A percentile compares a stretch with the other conserved stretches of the same genome.
Evolutionary conservation across 2,797 vertebrate species (phyloP).

Genomic region (Acipenser oxyrinchus): DNA sequence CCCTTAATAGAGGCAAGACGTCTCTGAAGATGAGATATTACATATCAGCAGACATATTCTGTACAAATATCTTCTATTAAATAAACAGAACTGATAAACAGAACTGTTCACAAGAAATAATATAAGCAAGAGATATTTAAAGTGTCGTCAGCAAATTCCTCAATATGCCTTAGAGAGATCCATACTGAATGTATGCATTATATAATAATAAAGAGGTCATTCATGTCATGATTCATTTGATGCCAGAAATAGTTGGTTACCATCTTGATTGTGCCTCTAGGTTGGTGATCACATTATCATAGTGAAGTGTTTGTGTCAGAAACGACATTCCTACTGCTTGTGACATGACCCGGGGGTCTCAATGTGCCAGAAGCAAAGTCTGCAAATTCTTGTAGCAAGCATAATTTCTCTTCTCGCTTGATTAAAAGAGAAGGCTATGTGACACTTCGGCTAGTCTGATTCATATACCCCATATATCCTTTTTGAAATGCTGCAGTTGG

Average conservation of each 20-base stretch:
- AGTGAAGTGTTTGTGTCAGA: constrained; percentile 13
- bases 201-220: constrained; percentile 12
- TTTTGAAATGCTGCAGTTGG: constrained; percentile 3
- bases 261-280: constrained; percentile 9
- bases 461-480: constrained; percentile 7
- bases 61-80: no score
- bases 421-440: constrained; percentile 15
- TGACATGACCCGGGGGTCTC: constrained; percentile 3
- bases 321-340: constrained; percentile 10
- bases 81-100: neutral
- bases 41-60: no score
- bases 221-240: constrained; percentile 13
- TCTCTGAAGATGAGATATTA: no score
- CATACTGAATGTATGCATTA: constrained; percentile 10
- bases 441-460: constrained; percentile 16
- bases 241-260: constrained; percentile 7
- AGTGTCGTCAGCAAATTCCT: neutral
- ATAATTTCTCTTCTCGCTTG: constrained; percentile 9
- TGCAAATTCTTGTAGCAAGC: constrained; percentile 3
- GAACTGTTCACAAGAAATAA: neutral
- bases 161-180: constrained; percentile 5
- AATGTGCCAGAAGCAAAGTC: neutral
- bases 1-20: no score
- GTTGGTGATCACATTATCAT: constrained; percentile 12
- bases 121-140: no score